These are phyloP conservation scores for Drosophila malerkotliana DNA, from an alignment of 1,140 invertebrate species.

Conservation along the genomic window DNA sequence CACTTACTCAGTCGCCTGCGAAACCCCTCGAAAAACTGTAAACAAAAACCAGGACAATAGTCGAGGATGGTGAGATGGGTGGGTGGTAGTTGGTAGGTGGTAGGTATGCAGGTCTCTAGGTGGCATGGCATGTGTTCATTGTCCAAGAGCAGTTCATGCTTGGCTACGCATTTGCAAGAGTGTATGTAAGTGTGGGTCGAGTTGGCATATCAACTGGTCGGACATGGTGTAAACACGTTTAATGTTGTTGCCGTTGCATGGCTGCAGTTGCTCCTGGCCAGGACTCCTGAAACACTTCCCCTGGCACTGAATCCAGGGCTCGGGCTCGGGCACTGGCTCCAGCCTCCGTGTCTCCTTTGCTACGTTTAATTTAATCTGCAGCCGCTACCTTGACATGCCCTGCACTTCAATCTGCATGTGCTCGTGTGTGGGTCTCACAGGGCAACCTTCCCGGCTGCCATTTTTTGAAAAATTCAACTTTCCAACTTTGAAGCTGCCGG, in stretches of 20 bases:
- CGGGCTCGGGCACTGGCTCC: background rate
- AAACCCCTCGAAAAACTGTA: conserved; percentile 59
- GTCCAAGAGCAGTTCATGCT: conserved; percentile 66
- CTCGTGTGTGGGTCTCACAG: conserved; percentile 29
- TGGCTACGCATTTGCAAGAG: conserved; percentile 49
- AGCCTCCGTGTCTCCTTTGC: conserved; percentile 23
- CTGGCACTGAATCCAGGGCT: background rate
- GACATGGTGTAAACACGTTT: conserved; percentile 82
- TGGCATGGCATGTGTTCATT: conserved; percentile 74
- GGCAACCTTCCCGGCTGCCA: conserved; percentile 4
- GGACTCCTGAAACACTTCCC: conserved; percentile 5
- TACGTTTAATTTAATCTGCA: conserved; percentile 78
- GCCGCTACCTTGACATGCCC: conserved; percentile 74
- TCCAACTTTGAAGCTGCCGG: background rate
- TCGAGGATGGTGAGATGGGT: conserved; percentile 11
- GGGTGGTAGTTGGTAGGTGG: conserved; percentile 16
- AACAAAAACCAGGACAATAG: conserved; percentile 75
- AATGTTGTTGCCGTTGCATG: conserved; percentile 67
- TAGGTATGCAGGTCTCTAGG: conserved; percentile 2
- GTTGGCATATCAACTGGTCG: conserved; percentile 81
- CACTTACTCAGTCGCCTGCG: conserved; percentile 26
- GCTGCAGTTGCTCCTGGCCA: conserved; percentile 62
- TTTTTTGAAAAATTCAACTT: background rate
- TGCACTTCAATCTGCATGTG: conserved; percentile 50
- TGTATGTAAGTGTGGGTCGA: conserved; percentile 28